Base-by-base conservation (phyloP, 2,797 vertebrate species). In the Sebastiscus tertius region DNA sequence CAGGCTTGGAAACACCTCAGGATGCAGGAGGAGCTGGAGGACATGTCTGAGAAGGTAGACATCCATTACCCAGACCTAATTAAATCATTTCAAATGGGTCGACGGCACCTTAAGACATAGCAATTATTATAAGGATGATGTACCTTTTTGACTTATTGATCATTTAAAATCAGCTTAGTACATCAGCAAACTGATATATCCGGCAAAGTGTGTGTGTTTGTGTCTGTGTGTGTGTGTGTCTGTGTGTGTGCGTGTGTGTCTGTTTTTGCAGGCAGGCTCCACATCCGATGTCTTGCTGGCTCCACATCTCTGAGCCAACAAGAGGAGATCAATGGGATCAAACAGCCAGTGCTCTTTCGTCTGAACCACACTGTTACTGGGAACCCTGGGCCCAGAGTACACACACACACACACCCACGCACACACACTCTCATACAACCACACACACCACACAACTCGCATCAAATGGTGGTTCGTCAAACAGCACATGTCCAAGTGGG, bases 321-420 rank as follows among this genome's bases (percentile, higher is more conserved):
- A 84, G 74, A 80, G 42, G 55, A 55, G 68, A 84, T 86, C 81
- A 83, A 74, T 79, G 58, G 70, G 60, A 89, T 92, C 72, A 87
- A 89, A 87, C 69, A 81, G 54, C 22, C 59, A 34, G 70, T 46
- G 61, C 36, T 69, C 74, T 56, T 78, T 64, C 55, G 52, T 75
- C 78, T 82, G 42, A 73, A 69, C 49, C 62, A 68, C 70, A 73
- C 36, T 75, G 59, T 39, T 72, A 74, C 71, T 76, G 14, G 46
- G 29, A 74, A 49, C 16, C 14, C 34, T 68, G n/a, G 12, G 7
- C 39, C 4, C 6, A 34, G 18, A 29, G 5, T 54, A 27, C 52
- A 36, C 22, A 52, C 34, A 33, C 20, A 33, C 20, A 16, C n/a
- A 49, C 27, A 20, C 27, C 62, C 31, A 31, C 27, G 58, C 55